Conservation (phyloP, 1,140 invertebrate genomes). For the Diachasma alloeum region DNA sequence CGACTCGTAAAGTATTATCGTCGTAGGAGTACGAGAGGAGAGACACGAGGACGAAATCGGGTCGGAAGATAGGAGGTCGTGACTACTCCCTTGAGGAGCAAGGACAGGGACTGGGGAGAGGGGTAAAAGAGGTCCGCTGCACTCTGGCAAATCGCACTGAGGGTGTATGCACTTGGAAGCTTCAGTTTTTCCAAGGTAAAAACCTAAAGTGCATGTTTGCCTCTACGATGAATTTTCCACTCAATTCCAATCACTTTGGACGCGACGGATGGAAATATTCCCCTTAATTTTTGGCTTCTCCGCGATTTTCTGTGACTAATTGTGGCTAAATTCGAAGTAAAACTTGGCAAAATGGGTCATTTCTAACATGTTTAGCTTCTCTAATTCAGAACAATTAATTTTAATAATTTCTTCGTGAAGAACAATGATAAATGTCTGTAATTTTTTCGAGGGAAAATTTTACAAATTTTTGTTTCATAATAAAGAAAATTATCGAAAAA, state of each 20-base stretch:
- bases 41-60: constrained; percentile 26
- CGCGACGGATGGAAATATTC: no score
- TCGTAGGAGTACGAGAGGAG: constrained; percentile 22
- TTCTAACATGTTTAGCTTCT: no score
- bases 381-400: no score
- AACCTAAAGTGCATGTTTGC: constrained; percentile 22
- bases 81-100: constrained; percentile 28
- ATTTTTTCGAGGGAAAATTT: no score
- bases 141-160: constrained; percentile 26
- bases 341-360: no score
- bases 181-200: constrained; percentile 18
- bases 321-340: no score
- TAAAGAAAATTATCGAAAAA: no score
- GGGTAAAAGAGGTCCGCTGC: constrained; percentile 9
- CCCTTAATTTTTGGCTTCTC: no score
- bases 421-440: no score
- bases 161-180: not conserved
- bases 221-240: constrained; percentile 12
- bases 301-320: no score
- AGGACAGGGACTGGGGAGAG: not conserved
- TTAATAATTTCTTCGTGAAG: no score
- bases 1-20: constrained; percentile 37
- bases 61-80: constrained; percentile 29
- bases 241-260: not conserved
- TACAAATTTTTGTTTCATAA: no score